Conservation (phyloP, 2,113 vertebrate genomes). For the Loxodonta africana region DNA sequence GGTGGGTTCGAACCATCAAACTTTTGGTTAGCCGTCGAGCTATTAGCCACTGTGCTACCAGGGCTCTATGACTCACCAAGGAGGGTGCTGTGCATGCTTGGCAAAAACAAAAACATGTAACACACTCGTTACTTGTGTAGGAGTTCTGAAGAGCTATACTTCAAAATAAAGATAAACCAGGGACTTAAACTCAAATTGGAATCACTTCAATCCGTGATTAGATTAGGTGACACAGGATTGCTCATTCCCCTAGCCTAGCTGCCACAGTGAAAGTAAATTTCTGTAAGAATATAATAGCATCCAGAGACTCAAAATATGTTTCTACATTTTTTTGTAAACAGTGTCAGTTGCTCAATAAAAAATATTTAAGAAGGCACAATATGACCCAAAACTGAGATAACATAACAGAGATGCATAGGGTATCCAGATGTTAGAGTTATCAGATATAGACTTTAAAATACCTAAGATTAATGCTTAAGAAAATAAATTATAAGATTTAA, state of each 20-base stretch:
- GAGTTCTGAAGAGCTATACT: background rate
- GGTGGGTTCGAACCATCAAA: too few relatives aligned
- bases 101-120: too few relatives aligned
- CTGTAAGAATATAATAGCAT: background rate
- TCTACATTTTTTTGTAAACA: background rate
- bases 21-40: too few relatives aligned
- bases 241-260: background rate
- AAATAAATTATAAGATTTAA: constrained; percentile 6
- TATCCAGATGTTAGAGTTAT: background rate
- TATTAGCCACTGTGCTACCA: too few relatives aligned
- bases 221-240: background rate
- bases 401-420: background rate
- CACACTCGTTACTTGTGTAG: background rate
- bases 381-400: background rate
- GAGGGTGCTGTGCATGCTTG: background rate
- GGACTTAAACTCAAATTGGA: background rate
- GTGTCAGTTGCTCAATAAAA: background rate
- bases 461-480: background rate
- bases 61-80: too few relatives aligned
- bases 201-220: background rate
- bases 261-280: background rate
- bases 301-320: background rate
- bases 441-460: background rate
- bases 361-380: background rate
- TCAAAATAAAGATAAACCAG: constrained; percentile 13